phyloP scores from a whole-genome alignment of 2,888 invertebrate species.

The Sclerodermus sp. region DNA sequence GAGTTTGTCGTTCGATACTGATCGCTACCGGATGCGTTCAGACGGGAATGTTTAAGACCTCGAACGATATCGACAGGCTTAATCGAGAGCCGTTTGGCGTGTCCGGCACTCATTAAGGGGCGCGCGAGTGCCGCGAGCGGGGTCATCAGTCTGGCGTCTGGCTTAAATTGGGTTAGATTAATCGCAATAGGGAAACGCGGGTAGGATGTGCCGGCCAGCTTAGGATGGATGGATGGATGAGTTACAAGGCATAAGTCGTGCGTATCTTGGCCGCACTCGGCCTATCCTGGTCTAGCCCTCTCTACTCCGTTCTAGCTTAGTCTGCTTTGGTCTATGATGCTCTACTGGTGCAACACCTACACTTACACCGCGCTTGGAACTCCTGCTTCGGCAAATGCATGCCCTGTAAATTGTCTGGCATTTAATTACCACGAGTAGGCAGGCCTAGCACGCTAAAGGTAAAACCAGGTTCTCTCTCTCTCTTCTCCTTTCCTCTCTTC shows the following conservation, averaged over 20 bases:
- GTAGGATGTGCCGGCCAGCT: slow-evolving; percentile 21
- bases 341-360: background rate
- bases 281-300: background rate
- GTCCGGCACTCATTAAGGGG: slow-evolving; percentile 6
- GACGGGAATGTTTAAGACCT: background rate
- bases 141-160: slow-evolving; percentile 25
- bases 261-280: slow-evolving; percentile 22
- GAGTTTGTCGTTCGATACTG: too few relatives aligned
- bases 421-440: slow-evolving; percentile 56
- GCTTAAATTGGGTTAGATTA: slow-evolving; percentile 40
- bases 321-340: too few relatives aligned
- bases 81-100: slow-evolving; percentile 3
- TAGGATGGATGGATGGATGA: slow-evolving; percentile 32
- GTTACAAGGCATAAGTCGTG: slow-evolving; percentile 29
- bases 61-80: slow-evolving; percentile 3
- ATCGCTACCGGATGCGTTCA: background rate
- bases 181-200: slow-evolving; percentile 28
- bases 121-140: background rate
- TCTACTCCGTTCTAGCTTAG: too few relatives aligned
- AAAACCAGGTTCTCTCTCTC: slow-evolving; percentile 22
- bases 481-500: slow-evolving; percentile 8
- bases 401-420: slow-evolving; percentile 53
- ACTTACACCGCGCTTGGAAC: slow-evolving; percentile 5
- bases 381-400: slow-evolving; percentile 44
- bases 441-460: slow-evolving; percentile 43